These are phyloP conservation scores for Antidorcas marsupialis DNA, from an alignment of 2,113 vertebrate species.

Conservation along the genomic window DNA sequence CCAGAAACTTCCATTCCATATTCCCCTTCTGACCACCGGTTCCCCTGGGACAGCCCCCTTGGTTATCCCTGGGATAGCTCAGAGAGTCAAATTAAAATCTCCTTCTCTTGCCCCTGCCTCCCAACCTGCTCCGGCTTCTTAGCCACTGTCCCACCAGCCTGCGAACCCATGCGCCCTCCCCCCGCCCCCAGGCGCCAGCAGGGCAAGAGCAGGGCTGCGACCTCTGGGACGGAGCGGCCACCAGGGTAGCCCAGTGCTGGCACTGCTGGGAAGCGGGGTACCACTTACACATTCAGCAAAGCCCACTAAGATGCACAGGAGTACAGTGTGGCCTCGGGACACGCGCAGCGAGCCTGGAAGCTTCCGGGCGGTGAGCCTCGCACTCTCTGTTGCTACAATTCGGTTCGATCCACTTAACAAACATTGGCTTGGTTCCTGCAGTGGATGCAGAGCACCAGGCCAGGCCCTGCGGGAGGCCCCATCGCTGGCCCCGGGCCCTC, in stretches of 20 bases:
- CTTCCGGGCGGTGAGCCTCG: not conserved
- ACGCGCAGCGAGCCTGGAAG: not conserved
- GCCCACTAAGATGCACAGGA: not conserved
- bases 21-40: not conserved
- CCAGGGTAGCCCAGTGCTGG: rapidly evolving
- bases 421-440: not conserved
- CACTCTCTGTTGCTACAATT: not conserved
- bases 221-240: not conserved
- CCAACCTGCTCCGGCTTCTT: not conserved
- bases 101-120: not conserved
- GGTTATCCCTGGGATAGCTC: not conserved
- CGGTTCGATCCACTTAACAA: not conserved
- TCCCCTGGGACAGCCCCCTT: not conserved
- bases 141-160: not conserved
- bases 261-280: not conserved
- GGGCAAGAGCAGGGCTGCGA: too few relatives aligned
- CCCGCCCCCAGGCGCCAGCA: not conserved
- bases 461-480: not conserved
- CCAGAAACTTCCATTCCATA: not conserved
- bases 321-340: rapidly evolving
- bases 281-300: rapidly evolving
- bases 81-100: not conserved
- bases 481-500: not conserved
- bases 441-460: rapidly evolving
- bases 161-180: rapidly evolving